These are phyloP conservation scores for Liasis olivaceus DNA, from an alignment of 2,797 vertebrate genomes.

Conservation along the genomic window DNA sequence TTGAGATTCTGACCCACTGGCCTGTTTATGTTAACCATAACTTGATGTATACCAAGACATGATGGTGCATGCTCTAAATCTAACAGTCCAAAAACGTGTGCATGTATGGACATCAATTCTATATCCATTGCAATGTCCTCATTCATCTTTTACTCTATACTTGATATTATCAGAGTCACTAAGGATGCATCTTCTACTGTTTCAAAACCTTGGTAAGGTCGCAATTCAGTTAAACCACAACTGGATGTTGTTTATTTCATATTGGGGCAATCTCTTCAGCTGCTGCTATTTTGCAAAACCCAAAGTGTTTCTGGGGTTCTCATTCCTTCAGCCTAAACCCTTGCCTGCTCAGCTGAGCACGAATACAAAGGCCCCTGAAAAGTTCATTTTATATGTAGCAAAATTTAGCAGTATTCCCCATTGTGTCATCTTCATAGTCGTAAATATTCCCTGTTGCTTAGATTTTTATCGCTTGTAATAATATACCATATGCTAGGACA, in stretches of 20 bases:
- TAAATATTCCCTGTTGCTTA: conserved; percentile 34
- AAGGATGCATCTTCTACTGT: neutral
- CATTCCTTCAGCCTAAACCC: conserved; percentile 33
- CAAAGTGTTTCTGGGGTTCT: neutral
- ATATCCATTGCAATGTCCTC: neutral
- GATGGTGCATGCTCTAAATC: neutral
- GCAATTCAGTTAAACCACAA: neutral
- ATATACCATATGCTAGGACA: conserved; percentile 38
- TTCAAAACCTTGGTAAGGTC: conserved; percentile 22
- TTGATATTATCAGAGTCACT: neutral
- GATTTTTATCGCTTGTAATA: conserved; percentile 47
- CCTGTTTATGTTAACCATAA: neutral
- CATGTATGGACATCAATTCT: neutral
- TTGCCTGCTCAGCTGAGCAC: neutral
- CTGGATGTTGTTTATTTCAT: conserved; percentile 31
- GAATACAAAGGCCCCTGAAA: conserved; percentile 25
- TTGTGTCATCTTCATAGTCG: neutral
- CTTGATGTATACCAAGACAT: neutral
- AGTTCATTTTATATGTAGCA: conserved; percentile 26
- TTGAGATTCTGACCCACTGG: neutral
- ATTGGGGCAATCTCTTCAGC: neutral
- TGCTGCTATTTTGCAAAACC: conserved; percentile 11
- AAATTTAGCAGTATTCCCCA: neutral
- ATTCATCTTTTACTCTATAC: neutral
- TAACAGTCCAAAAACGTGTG: neutral